These are phyloP conservation scores for Nymphalis polychloros DNA, from an alignment of 2,888 invertebrate species.

Conservation along the genomic window DNA sequence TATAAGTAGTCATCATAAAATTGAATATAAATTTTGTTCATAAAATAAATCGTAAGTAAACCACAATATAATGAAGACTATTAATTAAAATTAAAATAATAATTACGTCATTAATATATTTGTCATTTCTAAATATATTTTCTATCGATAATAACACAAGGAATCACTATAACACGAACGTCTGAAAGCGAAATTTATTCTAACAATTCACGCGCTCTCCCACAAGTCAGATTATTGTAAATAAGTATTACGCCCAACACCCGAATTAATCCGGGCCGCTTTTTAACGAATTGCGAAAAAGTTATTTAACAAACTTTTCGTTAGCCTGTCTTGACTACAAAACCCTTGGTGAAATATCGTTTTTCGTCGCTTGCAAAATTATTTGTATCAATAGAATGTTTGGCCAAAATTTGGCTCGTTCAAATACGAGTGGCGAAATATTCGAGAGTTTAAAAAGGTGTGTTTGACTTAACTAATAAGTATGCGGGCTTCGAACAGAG, in stretches of 20 bases:
- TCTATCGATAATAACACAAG: background rate
- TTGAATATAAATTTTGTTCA: too few species aligned
- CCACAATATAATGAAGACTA: too few species aligned
- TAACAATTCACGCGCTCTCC: conserved; percentile 67
- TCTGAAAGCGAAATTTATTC: conserved; percentile 72
- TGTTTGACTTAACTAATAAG: conserved; percentile 79
- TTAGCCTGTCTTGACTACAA: conserved; percentile 53
- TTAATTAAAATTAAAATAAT: background rate
- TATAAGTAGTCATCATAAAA: too few species aligned
- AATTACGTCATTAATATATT: background rate
- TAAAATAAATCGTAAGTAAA: too few species aligned
- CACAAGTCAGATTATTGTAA: conserved; percentile 80
- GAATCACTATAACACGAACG: conserved; percentile 51
- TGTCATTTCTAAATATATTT: too few species aligned
- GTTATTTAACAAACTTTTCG: conserved; percentile 68
- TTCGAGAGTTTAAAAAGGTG: conserved; percentile 72
- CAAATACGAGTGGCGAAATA: conserved; percentile 64
- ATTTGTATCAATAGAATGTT: conserved; percentile 79
- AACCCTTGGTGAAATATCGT: conserved; percentile 70
- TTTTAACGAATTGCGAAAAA: conserved; percentile 77
- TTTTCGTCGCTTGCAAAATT: conserved; percentile 60
- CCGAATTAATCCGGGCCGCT: conserved; percentile 72
- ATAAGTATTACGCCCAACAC: conserved; percentile 75
- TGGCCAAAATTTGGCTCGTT: conserved; percentile 60
- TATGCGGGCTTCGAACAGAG: conserved; percentile 56